Evolutionary conservation across 2,888 invertebrate genomes (phyloP).

Genomic region (Netelia melanura): DNA sequence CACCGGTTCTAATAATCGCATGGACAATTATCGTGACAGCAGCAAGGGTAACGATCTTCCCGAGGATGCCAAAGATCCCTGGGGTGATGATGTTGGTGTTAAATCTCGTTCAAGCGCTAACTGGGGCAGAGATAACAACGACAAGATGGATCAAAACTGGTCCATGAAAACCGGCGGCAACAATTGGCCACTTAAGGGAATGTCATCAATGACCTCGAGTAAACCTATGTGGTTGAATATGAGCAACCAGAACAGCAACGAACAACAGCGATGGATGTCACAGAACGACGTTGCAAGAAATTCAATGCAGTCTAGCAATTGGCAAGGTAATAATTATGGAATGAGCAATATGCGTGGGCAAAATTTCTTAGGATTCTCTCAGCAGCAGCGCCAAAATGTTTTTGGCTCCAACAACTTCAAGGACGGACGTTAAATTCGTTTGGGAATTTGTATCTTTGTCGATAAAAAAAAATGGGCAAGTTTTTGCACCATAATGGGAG

Average conservation of each 20-base stretch:
- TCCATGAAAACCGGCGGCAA: constrained; percentile 68
- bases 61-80: constrained; percentile 83
- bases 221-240: constrained; percentile 68
- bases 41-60: constrained; percentile 82
- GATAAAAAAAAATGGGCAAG: not conserved
- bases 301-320: constrained; percentile 65
- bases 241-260: constrained; percentile 54
- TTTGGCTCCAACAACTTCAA: constrained; percentile 73
- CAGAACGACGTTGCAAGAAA: constrained; percentile 58
- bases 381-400: constrained; percentile 57
- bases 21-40: constrained; percentile 70
- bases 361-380: constrained; percentile 69
- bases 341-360: constrained; percentile 74
- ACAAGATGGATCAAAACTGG: constrained; percentile 71
- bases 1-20: constrained; percentile 64
- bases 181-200: constrained; percentile 73
- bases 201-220: constrained; percentile 49
- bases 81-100: constrained; percentile 79
- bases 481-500: not conserved
- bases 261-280: constrained; percentile 62
- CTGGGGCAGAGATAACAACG: constrained; percentile 71
- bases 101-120: constrained; percentile 51
- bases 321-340: constrained; percentile 71
- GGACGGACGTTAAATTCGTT: constrained; percentile 70
- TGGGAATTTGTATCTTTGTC: not conserved